These are phyloP conservation scores for Riptortus pedestris DNA, from an alignment of 1,140 invertebrate genomes.

Conservation along the genomic window DNA sequence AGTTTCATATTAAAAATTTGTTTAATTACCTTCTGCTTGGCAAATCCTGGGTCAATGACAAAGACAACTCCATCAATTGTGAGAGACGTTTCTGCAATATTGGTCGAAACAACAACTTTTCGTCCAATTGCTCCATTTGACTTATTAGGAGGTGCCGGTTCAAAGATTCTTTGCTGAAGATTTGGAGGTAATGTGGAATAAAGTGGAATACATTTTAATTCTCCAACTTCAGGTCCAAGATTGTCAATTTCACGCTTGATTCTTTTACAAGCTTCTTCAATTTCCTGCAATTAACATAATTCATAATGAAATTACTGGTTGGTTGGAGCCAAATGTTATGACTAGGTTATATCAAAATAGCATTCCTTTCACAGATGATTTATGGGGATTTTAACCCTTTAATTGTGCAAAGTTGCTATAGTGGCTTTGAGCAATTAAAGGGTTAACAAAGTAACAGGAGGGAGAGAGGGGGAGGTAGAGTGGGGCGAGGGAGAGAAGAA, in stretches of 20 bases:
- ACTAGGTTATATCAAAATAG: too few species aligned
- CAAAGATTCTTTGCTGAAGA: conserved; percentile 95
- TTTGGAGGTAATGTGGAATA: conserved; percentile 98
- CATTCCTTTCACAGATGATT: too few species aligned
- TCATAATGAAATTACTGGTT: too few species aligned
- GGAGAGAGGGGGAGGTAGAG: too few species aligned
- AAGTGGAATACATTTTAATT: conserved; percentile 95
- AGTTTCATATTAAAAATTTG: too few species aligned
- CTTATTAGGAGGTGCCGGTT: conserved; percentile 84
- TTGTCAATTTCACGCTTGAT: conserved; percentile 96
- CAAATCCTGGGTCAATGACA: conserved; percentile 99
- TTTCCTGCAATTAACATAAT: conserved; percentile 69
- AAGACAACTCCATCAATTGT: conserved; percentile 99
- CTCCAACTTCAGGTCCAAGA: conserved; percentile 89
- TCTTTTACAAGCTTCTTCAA: conserved; percentile 97
- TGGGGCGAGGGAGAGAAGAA: too few species aligned
- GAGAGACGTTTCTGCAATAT: conserved; percentile 97
- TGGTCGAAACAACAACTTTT: conserved; percentile 95
- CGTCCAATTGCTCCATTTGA: conserved; percentile 89
- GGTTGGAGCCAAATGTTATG: too few species aligned
- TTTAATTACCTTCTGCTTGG: conserved; percentile 95
- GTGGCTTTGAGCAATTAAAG: too few species aligned
- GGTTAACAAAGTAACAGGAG: too few species aligned
- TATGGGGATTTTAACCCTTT: too few species aligned
- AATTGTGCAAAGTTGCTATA: too few species aligned